phyloP scores from a whole-genome alignment of 2,113 vertebrate genomes.

The Diadophis punctatus region DNA sequence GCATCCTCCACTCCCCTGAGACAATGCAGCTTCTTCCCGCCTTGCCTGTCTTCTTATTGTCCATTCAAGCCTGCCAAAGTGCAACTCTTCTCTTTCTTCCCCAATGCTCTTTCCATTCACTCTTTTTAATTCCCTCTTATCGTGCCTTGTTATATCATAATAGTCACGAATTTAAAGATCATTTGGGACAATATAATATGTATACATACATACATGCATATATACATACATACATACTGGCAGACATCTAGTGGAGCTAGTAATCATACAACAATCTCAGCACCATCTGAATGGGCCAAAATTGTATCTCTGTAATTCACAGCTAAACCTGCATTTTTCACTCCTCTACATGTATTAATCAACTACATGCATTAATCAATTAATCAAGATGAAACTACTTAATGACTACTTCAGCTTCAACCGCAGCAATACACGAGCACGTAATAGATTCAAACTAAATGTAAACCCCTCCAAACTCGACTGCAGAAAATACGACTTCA shows the following conservation, averaged over 20 bases:
- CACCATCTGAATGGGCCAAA: not conserved
- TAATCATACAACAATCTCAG: not conserved
- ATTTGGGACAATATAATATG: not conserved
- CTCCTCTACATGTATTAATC: not conserved
- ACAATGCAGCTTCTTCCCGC: not conserved
- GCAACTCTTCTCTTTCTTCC: not conserved
- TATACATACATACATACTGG: not conserved
- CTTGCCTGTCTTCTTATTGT: not conserved
- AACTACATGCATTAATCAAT: not conserved
- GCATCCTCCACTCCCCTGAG: not conserved
- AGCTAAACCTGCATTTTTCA: not conserved
- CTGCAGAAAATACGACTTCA: too few species aligned
- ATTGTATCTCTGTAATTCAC: not conserved
- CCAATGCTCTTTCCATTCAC: not conserved
- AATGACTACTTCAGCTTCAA: too few species aligned
- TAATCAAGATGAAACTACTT: not conserved
- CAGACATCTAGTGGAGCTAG: not conserved
- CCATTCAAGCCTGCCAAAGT: not conserved
- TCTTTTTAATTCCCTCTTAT: not conserved
- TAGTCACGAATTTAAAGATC: not conserved
- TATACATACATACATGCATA: not conserved
- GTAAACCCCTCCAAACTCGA: too few species aligned
- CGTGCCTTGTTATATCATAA: not conserved
- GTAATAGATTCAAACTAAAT: too few species aligned
- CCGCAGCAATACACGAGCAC: too few species aligned